A percentile compares a stretch with the other conserved stretches of the same genome.
These are phyloP conservation scores for Sisyra terminalis DNA, from an alignment of 2,888 invertebrate species.

Conservation along the genomic window DNA sequence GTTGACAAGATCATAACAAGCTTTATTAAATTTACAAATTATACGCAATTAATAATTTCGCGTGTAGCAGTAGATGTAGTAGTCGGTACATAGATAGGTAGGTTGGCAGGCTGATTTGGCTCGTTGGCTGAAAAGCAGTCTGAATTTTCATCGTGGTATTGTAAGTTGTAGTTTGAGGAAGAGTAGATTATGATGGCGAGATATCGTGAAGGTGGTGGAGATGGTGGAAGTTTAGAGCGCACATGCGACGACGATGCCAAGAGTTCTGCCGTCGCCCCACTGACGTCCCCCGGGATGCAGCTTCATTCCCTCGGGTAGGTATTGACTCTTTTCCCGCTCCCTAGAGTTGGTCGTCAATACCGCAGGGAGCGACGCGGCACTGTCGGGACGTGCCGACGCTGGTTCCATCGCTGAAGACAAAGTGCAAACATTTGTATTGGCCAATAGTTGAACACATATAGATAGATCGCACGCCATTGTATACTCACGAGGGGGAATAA, in stretches of 20 bases:
- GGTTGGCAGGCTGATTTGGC: background rate
- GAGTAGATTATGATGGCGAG: no score
- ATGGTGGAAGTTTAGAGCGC: constrained; percentile 1
- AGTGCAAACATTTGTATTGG: constrained; percentile 4
- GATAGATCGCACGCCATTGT: constrained; percentile 3
- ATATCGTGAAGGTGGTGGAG: no score
- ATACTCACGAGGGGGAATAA: background rate
- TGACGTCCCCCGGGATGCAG: constrained; percentile 22
- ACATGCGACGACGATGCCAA: constrained; percentile 1
- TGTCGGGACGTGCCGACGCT: constrained; percentile 11
- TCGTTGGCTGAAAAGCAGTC: background rate
- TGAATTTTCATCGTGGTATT: no score
- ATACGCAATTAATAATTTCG: constrained; percentile 7
- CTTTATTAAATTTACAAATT: constrained; percentile 8
- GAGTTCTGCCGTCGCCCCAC: constrained; percentile 5
- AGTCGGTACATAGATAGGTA: background rate
- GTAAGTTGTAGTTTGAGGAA: no score
- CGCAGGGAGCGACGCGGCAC: constrained; percentile 27
- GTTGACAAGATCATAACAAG: constrained; percentile 4
- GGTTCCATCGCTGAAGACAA: background rate
- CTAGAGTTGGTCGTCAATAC: constrained; percentile 35
- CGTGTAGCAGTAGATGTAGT: constrained; percentile 1
- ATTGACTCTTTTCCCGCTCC: constrained; percentile 35
- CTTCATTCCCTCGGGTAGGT: constrained; percentile 28
- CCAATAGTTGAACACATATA: constrained; percentile 1